Percentiles rank a stretch among this genome's conserved stretches.
These are phyloP conservation scores for Nephrotoma flavescens DNA, from an alignment of 2,888 invertebrate genomes.

Conservation along the genomic window DNA sequence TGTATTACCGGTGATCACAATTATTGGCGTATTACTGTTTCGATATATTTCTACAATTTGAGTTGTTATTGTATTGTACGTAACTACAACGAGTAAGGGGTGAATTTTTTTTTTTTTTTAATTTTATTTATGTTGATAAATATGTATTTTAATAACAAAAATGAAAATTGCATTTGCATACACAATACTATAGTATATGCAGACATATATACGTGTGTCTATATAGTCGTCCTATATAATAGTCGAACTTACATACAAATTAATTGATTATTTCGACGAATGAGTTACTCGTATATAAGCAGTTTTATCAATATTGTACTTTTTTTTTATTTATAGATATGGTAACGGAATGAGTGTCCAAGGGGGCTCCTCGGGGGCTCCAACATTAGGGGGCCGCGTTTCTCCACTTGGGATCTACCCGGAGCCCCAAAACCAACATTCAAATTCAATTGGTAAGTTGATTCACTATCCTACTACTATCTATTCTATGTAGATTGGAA, in stretches of 20 bases:
- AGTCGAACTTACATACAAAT: background rate
- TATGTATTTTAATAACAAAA: background rate
- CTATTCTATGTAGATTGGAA: background rate
- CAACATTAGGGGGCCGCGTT: constrained; percentile 35
- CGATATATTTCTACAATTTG: background rate
- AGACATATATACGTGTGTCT: background rate
- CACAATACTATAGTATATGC: background rate
- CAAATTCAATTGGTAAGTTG: background rate
- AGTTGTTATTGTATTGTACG: background rate
- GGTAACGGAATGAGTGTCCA: constrained; percentile 34
- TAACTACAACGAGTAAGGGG: background rate
- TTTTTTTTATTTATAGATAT: constrained; percentile 24
- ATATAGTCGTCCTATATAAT: background rate
- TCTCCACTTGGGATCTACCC: constrained; percentile 20
- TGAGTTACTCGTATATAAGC: background rate
- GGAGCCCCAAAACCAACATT: constrained; percentile 6
- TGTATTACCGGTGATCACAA: background rate
- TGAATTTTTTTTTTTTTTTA: background rate
- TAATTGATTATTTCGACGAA: background rate
- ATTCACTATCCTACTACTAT: background rate
- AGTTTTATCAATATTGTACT: background rate
- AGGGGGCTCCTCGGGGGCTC: constrained; percentile 35
- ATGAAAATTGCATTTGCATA: background rate
- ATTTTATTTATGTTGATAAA: background rate
- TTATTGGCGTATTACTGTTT: background rate